These are phyloP conservation scores for Girardia tigrina DNA, from an alignment of 2,888 invertebrate species.

Conservation along the genomic window DNA sequence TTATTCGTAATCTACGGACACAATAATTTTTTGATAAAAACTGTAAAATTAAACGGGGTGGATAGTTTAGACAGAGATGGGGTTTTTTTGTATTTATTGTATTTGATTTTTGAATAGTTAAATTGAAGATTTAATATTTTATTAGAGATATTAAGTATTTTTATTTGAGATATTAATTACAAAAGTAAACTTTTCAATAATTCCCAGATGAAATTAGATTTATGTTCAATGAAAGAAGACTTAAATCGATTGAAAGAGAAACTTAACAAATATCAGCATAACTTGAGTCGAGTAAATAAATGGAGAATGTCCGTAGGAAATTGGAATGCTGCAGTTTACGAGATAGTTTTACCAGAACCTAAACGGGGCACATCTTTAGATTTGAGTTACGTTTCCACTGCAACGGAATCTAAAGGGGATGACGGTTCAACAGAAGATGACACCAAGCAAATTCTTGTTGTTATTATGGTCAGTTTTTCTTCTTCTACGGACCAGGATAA, in stretches of 20 bases:
- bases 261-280: neutral
- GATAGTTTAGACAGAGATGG: too few relatives aligned
- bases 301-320: neutral
- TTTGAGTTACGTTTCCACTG: neutral
- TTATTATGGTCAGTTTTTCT: neutral
- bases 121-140: too few relatives aligned
- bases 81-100: too few relatives aligned
- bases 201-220: neutral
- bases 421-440: neutral
- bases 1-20: too few relatives aligned
- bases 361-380: slow-evolving; percentile 12
- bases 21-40: too few relatives aligned
- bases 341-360: neutral
- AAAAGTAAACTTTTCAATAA: too few relatives aligned
- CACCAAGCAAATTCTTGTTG: neutral
- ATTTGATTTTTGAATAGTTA: too few relatives aligned
- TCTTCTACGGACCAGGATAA: neutral
- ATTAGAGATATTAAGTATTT: too few relatives aligned
- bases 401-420: neutral
- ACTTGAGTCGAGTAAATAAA: neutral
- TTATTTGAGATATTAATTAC: too few relatives aligned
- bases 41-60: too few relatives aligned
- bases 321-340: neutral
- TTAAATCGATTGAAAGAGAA: slow-evolving; percentile 14
- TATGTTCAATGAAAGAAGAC: neutral